phyloP scores from a whole-genome alignment of 2,113 vertebrate genomes.

The Ochotona princeps region DNA sequence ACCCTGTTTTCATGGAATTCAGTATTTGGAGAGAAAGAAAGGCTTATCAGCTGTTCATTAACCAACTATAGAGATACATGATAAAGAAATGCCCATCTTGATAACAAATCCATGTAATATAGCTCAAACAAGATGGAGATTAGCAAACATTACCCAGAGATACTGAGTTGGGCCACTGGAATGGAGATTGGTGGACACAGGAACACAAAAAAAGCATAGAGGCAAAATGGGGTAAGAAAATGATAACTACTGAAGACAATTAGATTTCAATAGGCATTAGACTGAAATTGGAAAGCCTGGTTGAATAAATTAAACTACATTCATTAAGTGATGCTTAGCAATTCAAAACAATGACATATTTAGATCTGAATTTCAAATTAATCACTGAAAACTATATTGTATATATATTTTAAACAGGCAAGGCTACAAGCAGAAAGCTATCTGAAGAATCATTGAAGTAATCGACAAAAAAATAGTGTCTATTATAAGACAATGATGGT shows the following conservation, averaged over 20 bases:
- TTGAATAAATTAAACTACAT: not conserved
- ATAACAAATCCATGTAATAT: not conserved
- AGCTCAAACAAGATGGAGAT: not conserved
- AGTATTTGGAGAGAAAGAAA: not conserved
- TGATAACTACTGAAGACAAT: not conserved
- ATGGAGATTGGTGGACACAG: not conserved
- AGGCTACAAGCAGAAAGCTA: not conserved
- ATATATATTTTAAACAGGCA: not conserved
- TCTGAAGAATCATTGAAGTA: not conserved
- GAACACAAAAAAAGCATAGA: not conserved
- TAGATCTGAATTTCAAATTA: constrained; percentile 18
- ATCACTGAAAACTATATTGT: not conserved
- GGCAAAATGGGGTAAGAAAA: not conserved
- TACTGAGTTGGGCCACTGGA: not conserved
- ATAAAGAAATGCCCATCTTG: not conserved
- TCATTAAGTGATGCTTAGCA: not conserved
- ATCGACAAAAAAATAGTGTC: not conserved
- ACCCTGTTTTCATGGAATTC: not conserved
- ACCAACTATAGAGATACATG: not conserved
- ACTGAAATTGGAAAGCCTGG: constrained; percentile 6
- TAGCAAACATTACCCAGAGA: not conserved
- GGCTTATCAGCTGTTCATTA: not conserved
- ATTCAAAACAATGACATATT: not conserved
- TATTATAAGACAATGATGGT: not conserved
- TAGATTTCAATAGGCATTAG: not conserved